These are phyloP conservation scores for Anolis apletophallus DNA, from an alignment of 2,797 vertebrate genomes.

Conservation along the genomic window DNA sequence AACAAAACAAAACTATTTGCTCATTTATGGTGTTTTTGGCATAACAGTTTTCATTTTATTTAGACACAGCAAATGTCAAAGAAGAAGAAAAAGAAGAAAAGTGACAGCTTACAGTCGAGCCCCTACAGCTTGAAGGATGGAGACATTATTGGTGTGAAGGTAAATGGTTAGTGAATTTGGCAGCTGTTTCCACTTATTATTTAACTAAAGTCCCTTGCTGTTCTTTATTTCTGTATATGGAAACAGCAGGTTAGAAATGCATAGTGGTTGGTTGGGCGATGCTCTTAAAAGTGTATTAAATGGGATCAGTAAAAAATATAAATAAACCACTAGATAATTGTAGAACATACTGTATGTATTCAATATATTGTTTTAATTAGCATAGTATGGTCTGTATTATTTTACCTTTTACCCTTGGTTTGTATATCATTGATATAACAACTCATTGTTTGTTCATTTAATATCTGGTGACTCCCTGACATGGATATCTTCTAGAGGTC, in stretches of 20 bases:
- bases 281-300: background rate
- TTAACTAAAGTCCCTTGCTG: background rate
- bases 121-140: conserved; percentile 93
- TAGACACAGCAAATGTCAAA: conserved; percentile 90
- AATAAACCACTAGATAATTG: background rate
- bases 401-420: background rate
- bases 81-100: conserved; percentile 89
- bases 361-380: background rate
- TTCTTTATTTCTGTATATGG: background rate
- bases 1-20: background rate
- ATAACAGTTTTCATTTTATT: conserved; percentile 43
- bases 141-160: conserved; percentile 91
- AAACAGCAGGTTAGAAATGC: background rate
- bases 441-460: no score
- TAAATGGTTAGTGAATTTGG: conserved; percentile 53
- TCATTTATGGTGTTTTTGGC: background rate
- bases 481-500: no score
- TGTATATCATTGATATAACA: background rate
- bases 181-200: background rate
- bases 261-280: background rate
- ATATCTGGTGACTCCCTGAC: no score
- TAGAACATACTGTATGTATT: background rate
- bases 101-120: conserved; percentile 85
- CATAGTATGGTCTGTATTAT: background rate
- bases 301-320: background rate